phyloP scores from a whole-genome alignment of 2,797 vertebrate genomes.

The Pipistrellus pipistrellus region DNA sequence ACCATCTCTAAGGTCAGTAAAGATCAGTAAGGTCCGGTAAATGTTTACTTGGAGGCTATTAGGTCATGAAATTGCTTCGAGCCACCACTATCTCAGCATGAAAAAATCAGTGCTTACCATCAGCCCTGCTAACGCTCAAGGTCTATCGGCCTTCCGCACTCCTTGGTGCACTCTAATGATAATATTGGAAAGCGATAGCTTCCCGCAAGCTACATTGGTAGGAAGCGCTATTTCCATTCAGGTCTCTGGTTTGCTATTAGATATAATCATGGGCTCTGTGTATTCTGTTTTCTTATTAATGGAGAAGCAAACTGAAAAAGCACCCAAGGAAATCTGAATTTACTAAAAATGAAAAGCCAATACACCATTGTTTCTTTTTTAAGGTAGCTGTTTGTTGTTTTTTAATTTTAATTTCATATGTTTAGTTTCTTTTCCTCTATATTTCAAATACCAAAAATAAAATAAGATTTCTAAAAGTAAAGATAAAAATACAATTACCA shows the following conservation, averaged over 20 bases:
- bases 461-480: conserved; percentile 32
- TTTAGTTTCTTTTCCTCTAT: conserved; percentile 13
- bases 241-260: neutral
- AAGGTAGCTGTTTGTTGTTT: neutral
- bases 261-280: neutral
- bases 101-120: too few species aligned
- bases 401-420: neutral
- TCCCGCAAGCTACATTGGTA: neutral
- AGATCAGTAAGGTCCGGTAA: too few species aligned
- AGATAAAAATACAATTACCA: neutral
- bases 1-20: too few species aligned
- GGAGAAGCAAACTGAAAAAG: neutral
- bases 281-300: conserved; percentile 37
- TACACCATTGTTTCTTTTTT: neutral
- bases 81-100: too few species aligned
- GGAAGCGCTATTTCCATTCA: neutral
- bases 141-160: too few species aligned
- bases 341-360: neutral
- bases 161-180: too few species aligned
- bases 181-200: too few species aligned
- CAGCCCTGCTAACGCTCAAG: too few species aligned
- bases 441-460: conserved; percentile 43
- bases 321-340: neutral
- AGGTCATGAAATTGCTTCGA: too few species aligned
- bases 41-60: too few species aligned